Conservation (phyloP, 2,888 invertebrate species). For the Lomographa bimaculata region DNA sequence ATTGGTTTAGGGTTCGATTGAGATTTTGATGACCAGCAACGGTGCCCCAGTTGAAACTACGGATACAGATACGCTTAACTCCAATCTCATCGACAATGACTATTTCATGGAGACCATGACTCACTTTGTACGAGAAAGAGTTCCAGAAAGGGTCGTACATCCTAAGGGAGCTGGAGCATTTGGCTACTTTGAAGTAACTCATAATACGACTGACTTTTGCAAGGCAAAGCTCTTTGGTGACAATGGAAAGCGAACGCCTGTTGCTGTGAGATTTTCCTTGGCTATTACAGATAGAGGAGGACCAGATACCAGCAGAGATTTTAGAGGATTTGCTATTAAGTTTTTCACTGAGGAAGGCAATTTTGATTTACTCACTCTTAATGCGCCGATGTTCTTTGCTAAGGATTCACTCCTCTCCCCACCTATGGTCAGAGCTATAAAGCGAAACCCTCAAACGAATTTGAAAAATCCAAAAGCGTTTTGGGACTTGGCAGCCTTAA, state of each 20-base stretch:
- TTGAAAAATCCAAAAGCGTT: constrained; percentile 94
- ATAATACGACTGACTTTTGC: too few species aligned
- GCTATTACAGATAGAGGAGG: constrained; percentile 93
- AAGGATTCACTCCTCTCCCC: constrained; percentile 94
- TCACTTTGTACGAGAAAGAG: constrained; percentile 93
- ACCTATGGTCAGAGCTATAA: constrained; percentile 95
- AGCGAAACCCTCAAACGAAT: constrained; percentile 94
- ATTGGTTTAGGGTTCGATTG: constrained; percentile 9
- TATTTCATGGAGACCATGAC: constrained; percentile 88
- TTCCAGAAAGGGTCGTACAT: constrained; percentile 96
- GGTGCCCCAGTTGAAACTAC: constrained; percentile 91
- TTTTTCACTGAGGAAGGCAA: too few species aligned
- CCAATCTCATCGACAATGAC: constrained; percentile 90
- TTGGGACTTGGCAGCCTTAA: constrained; percentile 94
- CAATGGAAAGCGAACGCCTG: constrained; percentile 89
- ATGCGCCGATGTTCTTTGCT: constrained; percentile 94
- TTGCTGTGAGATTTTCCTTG: too few species aligned
- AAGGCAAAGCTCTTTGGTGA: constrained; percentile 89
- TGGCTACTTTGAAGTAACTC: too few species aligned
- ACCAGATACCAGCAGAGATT: constrained; percentile 93
- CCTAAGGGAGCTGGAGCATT: constrained; percentile 96
- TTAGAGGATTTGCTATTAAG: constrained; percentile 94
- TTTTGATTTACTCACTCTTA: constrained; percentile 95
- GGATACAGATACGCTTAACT: constrained; percentile 90
- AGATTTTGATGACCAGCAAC: constrained; percentile 71